phyloP scores from a whole-genome alignment of 2,888 invertebrate species.

The Eristalis tenax region DNA sequence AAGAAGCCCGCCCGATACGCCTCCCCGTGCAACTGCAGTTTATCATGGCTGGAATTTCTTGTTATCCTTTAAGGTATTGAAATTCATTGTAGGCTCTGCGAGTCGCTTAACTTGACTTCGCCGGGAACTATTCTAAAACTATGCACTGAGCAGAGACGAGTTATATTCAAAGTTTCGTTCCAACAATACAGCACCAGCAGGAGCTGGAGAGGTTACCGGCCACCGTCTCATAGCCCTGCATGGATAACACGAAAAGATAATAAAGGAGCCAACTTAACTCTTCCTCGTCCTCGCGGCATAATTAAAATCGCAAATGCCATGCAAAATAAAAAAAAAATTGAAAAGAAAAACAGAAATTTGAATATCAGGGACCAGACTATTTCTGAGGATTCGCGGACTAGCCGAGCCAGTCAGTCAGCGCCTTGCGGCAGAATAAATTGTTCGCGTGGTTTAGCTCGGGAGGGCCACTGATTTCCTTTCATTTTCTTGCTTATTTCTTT shows the following conservation, averaged over 20 bases:
- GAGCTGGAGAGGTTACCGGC: neutral
- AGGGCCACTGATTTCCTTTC: conserved; percentile 6
- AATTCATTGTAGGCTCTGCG: neutral
- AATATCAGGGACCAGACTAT: neutral
- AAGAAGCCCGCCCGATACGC: neutral
- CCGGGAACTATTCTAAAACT: neutral
- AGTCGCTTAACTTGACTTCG: neutral
- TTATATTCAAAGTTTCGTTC: neutral
- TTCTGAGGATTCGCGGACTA: neutral
- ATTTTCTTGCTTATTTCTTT: neutral
- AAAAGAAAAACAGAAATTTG: neutral
- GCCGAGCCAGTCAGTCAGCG: neutral
- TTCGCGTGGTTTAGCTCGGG: conserved; percentile 25
- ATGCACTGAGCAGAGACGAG: neutral
- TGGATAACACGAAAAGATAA: conserved; percentile 7
- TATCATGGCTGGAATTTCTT: conserved; percentile 10
- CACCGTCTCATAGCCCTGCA: neutral
- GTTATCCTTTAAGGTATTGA: neutral
- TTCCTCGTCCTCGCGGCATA: conserved; percentile 18
- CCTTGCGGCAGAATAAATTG: conserved; percentile 28
- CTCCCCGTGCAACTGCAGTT: neutral
- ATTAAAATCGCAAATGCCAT: conserved; percentile 44
- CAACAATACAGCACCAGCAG: neutral
- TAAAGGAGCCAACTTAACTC: neutral
- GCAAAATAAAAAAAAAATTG: neutral